Percentiles rank a stretch among this genome's conserved stretches.
These are phyloP conservation scores for Drosophila micromelanica DNA, from an alignment of 1,140 invertebrate species.

Conservation along the genomic window DNA sequence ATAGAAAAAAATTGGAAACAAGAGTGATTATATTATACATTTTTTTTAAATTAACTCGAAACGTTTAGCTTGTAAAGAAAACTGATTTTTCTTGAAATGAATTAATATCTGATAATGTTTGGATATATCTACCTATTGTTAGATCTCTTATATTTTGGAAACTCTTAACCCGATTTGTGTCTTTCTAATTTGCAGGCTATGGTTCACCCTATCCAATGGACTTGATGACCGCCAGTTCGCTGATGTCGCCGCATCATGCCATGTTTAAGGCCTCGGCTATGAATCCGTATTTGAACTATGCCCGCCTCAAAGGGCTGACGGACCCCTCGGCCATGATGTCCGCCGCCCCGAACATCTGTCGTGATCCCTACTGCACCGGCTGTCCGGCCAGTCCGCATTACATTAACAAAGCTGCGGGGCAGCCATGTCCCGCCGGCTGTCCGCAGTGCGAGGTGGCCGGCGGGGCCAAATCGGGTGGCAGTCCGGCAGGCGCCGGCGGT, in stretches of 20 bases:
- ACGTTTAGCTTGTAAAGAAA: no score
- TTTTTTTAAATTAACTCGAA: no score
- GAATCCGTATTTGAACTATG: constrained; percentile 90
- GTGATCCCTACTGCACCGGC: constrained; percentile 96
- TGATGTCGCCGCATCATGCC: constrained; percentile 90
- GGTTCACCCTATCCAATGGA: constrained; percentile 88
- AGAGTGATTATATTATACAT: no score
- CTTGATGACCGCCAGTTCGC: constrained; percentile 88
- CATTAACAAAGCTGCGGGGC: constrained; percentile 86
- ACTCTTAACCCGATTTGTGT: neutral
- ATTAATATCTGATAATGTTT: no score
- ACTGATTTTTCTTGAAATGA: no score
- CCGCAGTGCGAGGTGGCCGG: constrained; percentile 90
- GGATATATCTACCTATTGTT: no score
- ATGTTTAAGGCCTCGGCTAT: constrained; percentile 88
- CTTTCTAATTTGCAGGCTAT: constrained; percentile 61
- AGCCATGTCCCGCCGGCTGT: constrained; percentile 93
- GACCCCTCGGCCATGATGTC: constrained; percentile 79
- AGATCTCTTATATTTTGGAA: no score
- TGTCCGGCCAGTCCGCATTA: constrained; percentile 94
- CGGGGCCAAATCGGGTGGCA: constrained; percentile 10
- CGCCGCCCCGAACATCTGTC: constrained; percentile 89
- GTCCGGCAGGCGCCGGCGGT: constrained; percentile 13
- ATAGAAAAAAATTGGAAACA: no score
- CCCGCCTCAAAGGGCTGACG: constrained; percentile 88